Evolutionary conservation across 2,888 invertebrate species (phyloP).

Genomic region (Scaptodrosophila latifasciaeformis): DNA sequence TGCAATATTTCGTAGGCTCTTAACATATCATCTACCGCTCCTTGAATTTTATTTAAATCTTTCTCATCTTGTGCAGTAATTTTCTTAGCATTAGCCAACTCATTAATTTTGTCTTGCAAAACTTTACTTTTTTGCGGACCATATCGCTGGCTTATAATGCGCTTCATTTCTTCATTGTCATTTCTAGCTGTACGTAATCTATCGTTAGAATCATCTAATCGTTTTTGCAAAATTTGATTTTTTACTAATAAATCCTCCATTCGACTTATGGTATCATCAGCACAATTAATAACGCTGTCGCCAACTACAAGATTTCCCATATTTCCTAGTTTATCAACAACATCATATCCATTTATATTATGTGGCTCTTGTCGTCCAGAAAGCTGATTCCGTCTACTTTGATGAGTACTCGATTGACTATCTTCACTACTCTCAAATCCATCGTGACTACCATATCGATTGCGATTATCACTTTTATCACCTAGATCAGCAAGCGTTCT

Average conservation of each 20-base stretch:
- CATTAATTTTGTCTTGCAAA: slow-evolving; percentile 54
- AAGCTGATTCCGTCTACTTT: no score
- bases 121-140: slow-evolving; percentile 45
- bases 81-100: slow-evolving; percentile 50
- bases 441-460: no score
- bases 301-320: slow-evolving; percentile 22
- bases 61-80: slow-evolving; percentile 56
- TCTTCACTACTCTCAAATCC: no score
- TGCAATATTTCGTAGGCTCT: slow-evolving; percentile 60
- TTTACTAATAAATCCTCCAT: slow-evolving; percentile 53
- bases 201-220: slow-evolving; percentile 47
- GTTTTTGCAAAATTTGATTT: slow-evolving; percentile 48
- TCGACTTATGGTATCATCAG: slow-evolving; percentile 47
- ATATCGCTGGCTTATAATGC: slow-evolving; percentile 50
- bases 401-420: no score
- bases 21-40: slow-evolving; percentile 59
- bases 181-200: slow-evolving; percentile 36
- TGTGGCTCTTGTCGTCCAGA: no score
- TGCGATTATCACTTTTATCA: background rate
- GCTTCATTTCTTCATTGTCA: slow-evolving; percentile 53
- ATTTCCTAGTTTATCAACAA: background rate
- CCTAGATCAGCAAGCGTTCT: no score
- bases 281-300: slow-evolving; percentile 61
- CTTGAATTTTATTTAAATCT: slow-evolving; percentile 50
- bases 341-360: background rate